These are phyloP conservation scores for Harpagoxenus sublaevis DNA, from an alignment of 2,888 invertebrate species.

Conservation along the genomic window DNA sequence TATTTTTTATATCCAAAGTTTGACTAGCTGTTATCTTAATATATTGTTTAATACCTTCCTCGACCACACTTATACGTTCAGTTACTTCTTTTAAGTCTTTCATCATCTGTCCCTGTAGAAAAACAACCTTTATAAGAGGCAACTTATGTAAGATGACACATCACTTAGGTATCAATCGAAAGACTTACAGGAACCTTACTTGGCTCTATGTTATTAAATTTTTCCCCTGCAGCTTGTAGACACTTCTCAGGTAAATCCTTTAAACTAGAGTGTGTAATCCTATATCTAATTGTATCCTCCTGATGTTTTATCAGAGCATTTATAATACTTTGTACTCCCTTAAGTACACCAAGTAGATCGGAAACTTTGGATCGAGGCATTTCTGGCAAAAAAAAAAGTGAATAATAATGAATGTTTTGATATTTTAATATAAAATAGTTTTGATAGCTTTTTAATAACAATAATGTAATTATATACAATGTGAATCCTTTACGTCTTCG, in stretches of 20 bases:
- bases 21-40: conserved; percentile 82
- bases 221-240: conserved; percentile 74
- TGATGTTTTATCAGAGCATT: conserved; percentile 90
- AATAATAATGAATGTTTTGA: neutral
- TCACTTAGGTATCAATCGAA: conserved; percentile 19
- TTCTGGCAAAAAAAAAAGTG: conserved; percentile 20
- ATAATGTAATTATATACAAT: neutral
- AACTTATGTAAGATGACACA: conserved; percentile 43
- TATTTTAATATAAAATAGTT: neutral
- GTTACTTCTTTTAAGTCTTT: conserved; percentile 88
- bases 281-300: conserved; percentile 88
- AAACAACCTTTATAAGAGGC: neutral
- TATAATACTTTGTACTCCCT: conserved; percentile 90
- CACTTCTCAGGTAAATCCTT: conserved; percentile 86
- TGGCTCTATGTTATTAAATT: conserved; percentile 80
- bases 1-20: conserved; percentile 67
- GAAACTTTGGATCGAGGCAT: conserved; percentile 83
- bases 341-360: conserved; percentile 90
- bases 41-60: conserved; percentile 90
- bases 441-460: neutral
- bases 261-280: conserved; percentile 91
- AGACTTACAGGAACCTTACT: conserved; percentile 85
- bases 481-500: neutral
- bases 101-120: conserved; percentile 84
- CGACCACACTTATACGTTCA: conserved; percentile 90